phyloP scores from a whole-genome alignment of 2,797 vertebrate genomes.

The Pseudopleuronectes americanus region DNA sequence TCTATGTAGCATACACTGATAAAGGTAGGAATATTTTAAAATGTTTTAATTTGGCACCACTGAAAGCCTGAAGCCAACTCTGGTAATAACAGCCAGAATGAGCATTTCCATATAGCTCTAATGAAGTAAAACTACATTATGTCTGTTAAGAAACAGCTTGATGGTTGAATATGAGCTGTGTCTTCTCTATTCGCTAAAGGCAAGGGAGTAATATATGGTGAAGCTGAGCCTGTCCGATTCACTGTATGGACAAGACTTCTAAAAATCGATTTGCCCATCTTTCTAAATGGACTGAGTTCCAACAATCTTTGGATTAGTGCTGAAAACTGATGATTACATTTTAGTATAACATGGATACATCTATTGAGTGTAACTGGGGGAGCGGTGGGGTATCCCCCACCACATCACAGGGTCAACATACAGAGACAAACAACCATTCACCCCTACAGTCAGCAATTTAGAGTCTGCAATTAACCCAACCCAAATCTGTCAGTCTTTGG shows the following conservation, averaged over 20 bases:
- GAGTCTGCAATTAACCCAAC: too few relatives aligned
- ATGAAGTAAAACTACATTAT: conserved; percentile 20
- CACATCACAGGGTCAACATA: too few relatives aligned
- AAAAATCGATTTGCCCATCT: conserved; percentile 9
- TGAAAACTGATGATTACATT: too few relatives aligned
- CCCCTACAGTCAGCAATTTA: too few relatives aligned
- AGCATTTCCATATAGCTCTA: conserved; percentile 34
- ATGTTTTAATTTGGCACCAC: conserved; percentile 23
- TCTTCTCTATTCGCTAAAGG: background rate
- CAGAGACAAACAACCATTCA: too few relatives aligned
- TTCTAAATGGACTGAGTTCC: background rate
- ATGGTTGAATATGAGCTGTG: background rate
- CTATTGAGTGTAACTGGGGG: too few relatives aligned
- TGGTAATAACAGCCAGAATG: conserved; percentile 32
- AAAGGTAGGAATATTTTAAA: conserved; percentile 25
- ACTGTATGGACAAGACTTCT: background rate
- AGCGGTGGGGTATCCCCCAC: too few relatives aligned
- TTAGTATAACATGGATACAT: too few relatives aligned
- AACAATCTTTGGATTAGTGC: background rate
- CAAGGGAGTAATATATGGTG: background rate
- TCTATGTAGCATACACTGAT: background rate
- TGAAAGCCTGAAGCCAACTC: conserved; percentile 8
- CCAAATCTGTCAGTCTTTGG: too few relatives aligned
- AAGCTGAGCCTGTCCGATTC: background rate
- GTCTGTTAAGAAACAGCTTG: conserved; percentile 14